Evolutionary conservation across 2,888 invertebrate genomes (phyloP).

Genomic region (Lithophane socia): DNA sequence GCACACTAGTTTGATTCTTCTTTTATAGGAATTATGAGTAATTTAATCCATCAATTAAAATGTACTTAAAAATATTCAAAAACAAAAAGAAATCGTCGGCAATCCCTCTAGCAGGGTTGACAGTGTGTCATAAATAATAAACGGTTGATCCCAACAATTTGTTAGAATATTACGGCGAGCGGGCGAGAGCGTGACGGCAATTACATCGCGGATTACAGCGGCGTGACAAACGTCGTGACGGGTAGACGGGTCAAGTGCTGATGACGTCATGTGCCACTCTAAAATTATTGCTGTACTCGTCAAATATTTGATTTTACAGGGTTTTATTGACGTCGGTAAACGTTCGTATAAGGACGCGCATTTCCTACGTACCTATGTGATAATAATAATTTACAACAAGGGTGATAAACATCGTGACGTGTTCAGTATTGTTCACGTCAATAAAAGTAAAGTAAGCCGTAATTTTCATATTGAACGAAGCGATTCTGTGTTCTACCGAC

Average conservation of each 20-base stretch:
- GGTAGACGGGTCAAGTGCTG: constrained; percentile 60
- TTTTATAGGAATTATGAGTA: constrained; percentile 5
- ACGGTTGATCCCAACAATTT: constrained; percentile 67
- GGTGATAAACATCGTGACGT: constrained; percentile 46
- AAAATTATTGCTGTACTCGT: constrained; percentile 50
- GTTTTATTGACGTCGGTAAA: constrained; percentile 18
- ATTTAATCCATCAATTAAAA: background rate
- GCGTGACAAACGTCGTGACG: constrained; percentile 65
- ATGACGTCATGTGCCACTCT: constrained; percentile 48
- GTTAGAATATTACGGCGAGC: constrained; percentile 65
- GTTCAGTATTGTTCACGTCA: constrained; percentile 24
- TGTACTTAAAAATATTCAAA: constrained; percentile 19
- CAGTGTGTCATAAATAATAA: constrained; percentile 67
- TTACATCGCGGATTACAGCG: constrained; percentile 65
- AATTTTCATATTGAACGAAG: background rate
- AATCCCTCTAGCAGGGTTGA: constrained; percentile 49
- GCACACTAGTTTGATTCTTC: background rate
- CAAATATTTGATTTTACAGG: constrained; percentile 47
- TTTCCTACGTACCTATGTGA: background rate
- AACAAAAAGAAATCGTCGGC: constrained; percentile 19
- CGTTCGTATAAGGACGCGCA: background rate
- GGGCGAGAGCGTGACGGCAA: constrained; percentile 57
- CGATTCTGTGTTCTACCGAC: background rate
- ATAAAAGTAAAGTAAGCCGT: background rate
- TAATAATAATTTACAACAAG: constrained; percentile 38